Evolutionary conservation across 1,140 invertebrate species (phyloP).

Genomic region (Cydia strobilella): DNA sequence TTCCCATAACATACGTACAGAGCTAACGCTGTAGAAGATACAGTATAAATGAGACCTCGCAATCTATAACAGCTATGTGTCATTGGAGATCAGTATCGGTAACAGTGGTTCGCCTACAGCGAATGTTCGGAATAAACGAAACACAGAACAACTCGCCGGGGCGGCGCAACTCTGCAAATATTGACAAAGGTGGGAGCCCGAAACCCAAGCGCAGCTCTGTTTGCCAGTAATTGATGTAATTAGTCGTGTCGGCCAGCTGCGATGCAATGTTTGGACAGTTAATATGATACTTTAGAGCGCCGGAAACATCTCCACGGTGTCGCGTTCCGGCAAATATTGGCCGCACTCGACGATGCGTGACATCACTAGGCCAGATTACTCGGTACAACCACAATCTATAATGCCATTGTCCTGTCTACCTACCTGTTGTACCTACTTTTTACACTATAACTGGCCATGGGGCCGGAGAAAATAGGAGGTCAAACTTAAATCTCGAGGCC

Average conservation of each 20-base stretch:
- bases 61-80: neutral
- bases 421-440: neutral
- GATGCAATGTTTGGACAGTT: constrained; percentile 68
- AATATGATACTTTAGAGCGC: constrained; percentile 74
- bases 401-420: neutral
- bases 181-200: constrained; percentile 74
- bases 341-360: constrained; percentile 70
- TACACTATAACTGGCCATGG: neutral
- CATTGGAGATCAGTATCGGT: neutral
- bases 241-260: constrained; percentile 78
- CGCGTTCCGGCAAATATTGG: constrained; percentile 74
- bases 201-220: constrained; percentile 69
- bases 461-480: neutral
- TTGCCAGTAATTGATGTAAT: constrained; percentile 79
- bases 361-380: constrained; percentile 48
- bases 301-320: constrained; percentile 76
- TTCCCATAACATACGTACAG: neutral
- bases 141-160: constrained; percentile 10
- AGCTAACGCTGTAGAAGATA: neutral
- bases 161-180: constrained; percentile 60
- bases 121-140: neutral
- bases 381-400: neutral
- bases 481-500: too few species aligned
- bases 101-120: neutral
- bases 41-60: neutral